A percentile compares a stretch with the other conserved stretches of the same genome.
These are phyloP conservation scores for Nezara viridula DNA, from an alignment of 2,888 invertebrate genomes.

Conservation along the genomic window DNA sequence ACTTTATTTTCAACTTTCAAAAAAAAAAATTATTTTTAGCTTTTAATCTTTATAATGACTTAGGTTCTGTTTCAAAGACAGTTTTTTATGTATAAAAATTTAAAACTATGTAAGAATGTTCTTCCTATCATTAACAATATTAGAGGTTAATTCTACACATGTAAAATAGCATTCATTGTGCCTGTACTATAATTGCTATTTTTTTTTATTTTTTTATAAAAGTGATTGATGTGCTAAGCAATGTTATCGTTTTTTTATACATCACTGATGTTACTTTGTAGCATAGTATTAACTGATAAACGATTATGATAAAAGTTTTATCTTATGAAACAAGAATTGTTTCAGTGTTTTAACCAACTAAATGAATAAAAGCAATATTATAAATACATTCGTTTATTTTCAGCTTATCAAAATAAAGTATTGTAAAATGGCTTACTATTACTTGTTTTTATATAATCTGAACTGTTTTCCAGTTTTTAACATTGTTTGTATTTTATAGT, in stretches of 20 bases:
- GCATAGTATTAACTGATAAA: background rate
- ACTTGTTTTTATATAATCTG: slow-evolving; percentile 11
- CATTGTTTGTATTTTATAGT: slow-evolving; percentile 56
- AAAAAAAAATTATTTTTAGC: slow-evolving; percentile 22
- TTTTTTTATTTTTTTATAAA: slow-evolving; percentile 53
- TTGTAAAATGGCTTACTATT: slow-evolving; percentile 36
- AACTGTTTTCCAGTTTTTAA: slow-evolving; percentile 51
- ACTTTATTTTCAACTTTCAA: slow-evolving; percentile 1
- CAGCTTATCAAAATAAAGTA: slow-evolving; percentile 16
- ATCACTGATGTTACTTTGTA: slow-evolving; percentile 9
- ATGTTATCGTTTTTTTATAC: slow-evolving; percentile 21
- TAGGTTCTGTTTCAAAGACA: background rate
- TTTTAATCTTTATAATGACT: background rate
- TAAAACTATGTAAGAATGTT: slow-evolving; percentile 29
- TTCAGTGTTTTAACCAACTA: background rate
- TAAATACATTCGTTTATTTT: slow-evolving; percentile 12
- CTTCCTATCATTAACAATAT: slow-evolving; percentile 43
- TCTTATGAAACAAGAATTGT: background rate
- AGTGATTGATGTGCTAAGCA: slow-evolving; percentile 37
- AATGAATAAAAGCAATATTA: slow-evolving; percentile 43
- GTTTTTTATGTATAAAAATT: slow-evolving; percentile 48
- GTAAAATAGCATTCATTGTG: slow-evolving; percentile 59
- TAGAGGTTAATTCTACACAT: slow-evolving; percentile 50
- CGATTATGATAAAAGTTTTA: slow-evolving; percentile 12
- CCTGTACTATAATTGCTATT: slow-evolving; percentile 53